phyloP scores from a whole-genome alignment of 2,113 vertebrate species.

The Pluvianellus socialis region DNA sequence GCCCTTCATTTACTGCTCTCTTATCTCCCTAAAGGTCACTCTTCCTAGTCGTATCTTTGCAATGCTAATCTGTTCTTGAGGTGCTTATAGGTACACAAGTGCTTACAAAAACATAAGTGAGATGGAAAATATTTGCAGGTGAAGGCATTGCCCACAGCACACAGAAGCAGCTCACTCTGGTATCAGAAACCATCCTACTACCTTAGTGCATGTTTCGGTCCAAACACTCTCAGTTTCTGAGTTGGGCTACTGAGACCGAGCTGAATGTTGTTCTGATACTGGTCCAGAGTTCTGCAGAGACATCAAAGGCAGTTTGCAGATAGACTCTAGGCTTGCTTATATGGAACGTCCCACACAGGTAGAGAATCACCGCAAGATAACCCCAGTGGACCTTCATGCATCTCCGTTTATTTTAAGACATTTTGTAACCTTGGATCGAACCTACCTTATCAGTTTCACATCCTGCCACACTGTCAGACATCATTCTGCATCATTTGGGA shows the following conservation, averaged over 20 bases:
- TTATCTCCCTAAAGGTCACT: background rate
- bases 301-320: background rate
- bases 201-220: background rate
- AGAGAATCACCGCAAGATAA: background rate
- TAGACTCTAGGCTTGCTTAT: fast-evolving
- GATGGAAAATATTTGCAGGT: background rate
- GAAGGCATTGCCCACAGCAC: background rate
- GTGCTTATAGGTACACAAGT: background rate
- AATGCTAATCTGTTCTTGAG: background rate
- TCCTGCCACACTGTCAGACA: background rate
- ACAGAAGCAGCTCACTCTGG: background rate
- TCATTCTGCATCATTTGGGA: background rate
- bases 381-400: background rate
- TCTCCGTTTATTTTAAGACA: background rate
- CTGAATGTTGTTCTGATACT: background rate
- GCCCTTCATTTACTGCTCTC: background rate
- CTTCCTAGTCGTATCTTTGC: fast-evolving
- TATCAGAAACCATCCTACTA: background rate
- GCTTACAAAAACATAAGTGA: background rate
- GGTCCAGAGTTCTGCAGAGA: background rate
- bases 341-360: background rate
- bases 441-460: background rate
- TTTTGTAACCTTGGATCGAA: background rate
- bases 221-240: background rate
- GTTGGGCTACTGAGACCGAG: background rate